These are phyloP conservation scores for Hippolais icterina DNA, from an alignment of 2,113 vertebrate genomes.

Conservation along the genomic window DNA sequence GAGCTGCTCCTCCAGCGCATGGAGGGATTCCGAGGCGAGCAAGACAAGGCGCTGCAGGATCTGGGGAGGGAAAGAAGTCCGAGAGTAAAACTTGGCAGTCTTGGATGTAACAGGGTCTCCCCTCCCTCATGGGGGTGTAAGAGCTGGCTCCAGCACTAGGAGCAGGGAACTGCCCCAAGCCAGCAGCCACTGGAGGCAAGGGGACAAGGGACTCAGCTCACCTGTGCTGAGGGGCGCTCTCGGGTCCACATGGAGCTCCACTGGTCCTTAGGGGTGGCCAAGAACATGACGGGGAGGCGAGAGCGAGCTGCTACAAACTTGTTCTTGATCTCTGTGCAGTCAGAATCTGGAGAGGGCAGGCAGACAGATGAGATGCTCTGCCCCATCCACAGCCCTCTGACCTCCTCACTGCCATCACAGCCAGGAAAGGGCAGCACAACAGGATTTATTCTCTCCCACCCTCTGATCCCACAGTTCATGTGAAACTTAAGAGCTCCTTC, in stretches of 20 bases:
- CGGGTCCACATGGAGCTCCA: slow-evolving; percentile 89
- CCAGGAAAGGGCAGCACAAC: not conserved
- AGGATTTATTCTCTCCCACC: not conserved
- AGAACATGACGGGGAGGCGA: slow-evolving; percentile 87
- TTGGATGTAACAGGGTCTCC: accelerated
- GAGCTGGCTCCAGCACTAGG: not conserved
- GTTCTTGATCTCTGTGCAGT: slow-evolving; percentile 88
- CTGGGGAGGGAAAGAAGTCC: slow-evolving; percentile 53
- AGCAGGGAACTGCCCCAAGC: not conserved
- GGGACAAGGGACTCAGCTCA: slow-evolving; percentile 17
- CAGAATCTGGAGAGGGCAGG: slow-evolving; percentile 68
- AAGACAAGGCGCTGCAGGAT: slow-evolving; percentile 85
- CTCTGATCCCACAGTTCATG: not conserved
- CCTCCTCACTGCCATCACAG: accelerated
- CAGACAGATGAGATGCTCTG: not conserved
- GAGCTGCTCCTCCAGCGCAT: slow-evolving; percentile 84
- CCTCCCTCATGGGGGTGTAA: accelerated
- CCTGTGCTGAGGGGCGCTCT: slow-evolving; percentile 84
- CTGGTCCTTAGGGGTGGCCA: slow-evolving; percentile 88
- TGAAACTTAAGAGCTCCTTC: not conserved
- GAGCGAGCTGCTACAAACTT: slow-evolving; percentile 83
- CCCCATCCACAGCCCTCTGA: not conserved
- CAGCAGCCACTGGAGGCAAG: accelerated
- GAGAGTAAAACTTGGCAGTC: not conserved
- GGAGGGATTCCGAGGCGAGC: slow-evolving; percentile 85